These are phyloP conservation scores for Acheta domesticus DNA, from an alignment of 2,888 invertebrate genomes.

Conservation along the genomic window DNA sequence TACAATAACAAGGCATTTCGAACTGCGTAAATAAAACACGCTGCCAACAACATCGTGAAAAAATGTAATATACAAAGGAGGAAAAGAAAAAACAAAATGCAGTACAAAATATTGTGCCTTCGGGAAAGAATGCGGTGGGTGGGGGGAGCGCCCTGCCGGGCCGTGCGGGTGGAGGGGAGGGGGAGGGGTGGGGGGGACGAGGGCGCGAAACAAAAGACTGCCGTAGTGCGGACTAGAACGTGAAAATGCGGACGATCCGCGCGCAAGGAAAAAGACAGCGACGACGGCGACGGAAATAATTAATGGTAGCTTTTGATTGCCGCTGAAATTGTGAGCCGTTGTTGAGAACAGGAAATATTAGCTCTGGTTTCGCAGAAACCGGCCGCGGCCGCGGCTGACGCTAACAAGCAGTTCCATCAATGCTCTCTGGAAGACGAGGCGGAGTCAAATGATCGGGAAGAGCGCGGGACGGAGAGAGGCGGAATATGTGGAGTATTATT, in stretches of 20 bases:
- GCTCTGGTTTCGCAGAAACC: background rate
- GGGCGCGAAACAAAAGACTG: constrained; percentile 18
- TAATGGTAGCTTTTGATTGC: background rate
- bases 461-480: too few species aligned
- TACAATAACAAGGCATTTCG: background rate
- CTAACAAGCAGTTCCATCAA: too few species aligned
- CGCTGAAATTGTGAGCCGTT: background rate
- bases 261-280: background rate
- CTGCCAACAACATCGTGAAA: constrained; percentile 9
- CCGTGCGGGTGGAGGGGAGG: background rate
- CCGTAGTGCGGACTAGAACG: background rate
- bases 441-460: too few species aligned
- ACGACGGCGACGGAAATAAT: background rate
- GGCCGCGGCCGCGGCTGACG: too few species aligned
- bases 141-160: background rate
- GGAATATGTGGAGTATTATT: too few species aligned
- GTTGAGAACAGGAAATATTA: background rate
- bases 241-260: background rate
- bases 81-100: background rate
- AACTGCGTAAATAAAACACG: constrained; percentile 9
- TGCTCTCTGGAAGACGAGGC: too few species aligned
- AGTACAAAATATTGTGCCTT: constrained; percentile 18
- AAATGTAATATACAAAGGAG: constrained; percentile 18
- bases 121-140: background rate
- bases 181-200: background rate